Conservation (phyloP, 2,888 invertebrate genomes). For the Hypomecis punctinalis region DNA sequence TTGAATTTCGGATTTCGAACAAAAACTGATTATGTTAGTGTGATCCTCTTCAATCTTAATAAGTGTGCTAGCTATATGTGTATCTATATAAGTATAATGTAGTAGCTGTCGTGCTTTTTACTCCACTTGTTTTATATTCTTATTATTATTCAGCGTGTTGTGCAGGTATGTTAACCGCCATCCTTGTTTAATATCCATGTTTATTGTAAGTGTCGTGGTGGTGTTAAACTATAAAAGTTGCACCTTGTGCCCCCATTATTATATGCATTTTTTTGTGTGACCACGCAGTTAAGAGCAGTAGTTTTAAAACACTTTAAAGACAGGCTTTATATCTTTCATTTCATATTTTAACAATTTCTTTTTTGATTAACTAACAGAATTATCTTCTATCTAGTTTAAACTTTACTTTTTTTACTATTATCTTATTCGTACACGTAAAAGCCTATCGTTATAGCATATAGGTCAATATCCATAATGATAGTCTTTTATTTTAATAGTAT, state of each 20-base stretch:
- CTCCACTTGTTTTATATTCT: background rate
- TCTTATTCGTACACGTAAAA: background rate
- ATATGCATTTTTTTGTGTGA: slow-evolving; percentile 6
- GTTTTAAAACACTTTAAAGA: background rate
- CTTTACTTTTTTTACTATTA: background rate
- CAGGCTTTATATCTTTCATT: too few species aligned
- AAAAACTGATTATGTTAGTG: too few species aligned
- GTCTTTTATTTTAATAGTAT: slow-evolving; percentile 14
- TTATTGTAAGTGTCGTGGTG: slow-evolving; percentile 3
- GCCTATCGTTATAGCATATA: too few species aligned
- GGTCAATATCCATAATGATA: slow-evolving; percentile 1
- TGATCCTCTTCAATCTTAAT: too few species aligned
- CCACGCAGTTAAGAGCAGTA: background rate
- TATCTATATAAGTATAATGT: background rate
- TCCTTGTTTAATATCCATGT: background rate
- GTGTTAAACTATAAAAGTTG: slow-evolving; percentile 5
- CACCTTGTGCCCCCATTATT: slow-evolving; percentile 16
- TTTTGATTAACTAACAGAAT: too few species aligned
- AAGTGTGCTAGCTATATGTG: too few species aligned
- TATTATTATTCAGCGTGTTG: background rate
- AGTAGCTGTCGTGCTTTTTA: background rate
- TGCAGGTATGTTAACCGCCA: background rate
- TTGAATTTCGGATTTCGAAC: too few species aligned
- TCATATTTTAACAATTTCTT: too few species aligned
- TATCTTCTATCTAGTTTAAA: too few species aligned